phyloP scores from a whole-genome alignment of 2,888 invertebrate genomes.

The Dioctria rufipes region DNA sequence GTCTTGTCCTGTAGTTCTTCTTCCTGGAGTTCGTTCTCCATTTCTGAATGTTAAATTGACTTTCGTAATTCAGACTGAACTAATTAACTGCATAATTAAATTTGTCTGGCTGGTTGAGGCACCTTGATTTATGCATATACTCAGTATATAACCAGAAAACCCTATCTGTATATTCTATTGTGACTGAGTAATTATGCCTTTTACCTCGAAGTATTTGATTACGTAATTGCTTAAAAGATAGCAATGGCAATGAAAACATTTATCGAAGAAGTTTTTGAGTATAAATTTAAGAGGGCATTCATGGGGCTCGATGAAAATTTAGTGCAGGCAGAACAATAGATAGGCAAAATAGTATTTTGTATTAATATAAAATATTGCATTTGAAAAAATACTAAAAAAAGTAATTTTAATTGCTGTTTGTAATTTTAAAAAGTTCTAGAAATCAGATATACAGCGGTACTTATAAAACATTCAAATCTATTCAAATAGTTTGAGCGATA shows the following conservation, averaged over 20 bases:
- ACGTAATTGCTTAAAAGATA: conserved; percentile 5
- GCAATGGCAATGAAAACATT: background rate
- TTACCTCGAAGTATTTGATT: conserved; percentile 29
- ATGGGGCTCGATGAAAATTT: too few relatives aligned
- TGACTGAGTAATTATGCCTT: conserved; percentile 21
- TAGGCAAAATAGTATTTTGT: too few relatives aligned
- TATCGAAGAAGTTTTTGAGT: background rate
- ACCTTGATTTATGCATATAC: conserved; percentile 36
- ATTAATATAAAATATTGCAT: too few relatives aligned
- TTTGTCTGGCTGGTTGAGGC: conserved; percentile 30
- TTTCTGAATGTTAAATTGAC: conserved; percentile 37
- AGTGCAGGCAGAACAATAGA: too few relatives aligned
- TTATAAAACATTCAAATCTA: too few relatives aligned
- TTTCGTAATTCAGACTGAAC: conserved; percentile 40
- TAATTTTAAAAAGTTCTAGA: too few relatives aligned
- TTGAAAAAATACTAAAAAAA: too few relatives aligned
- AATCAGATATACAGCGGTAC: too few relatives aligned
- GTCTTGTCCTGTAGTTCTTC: background rate
- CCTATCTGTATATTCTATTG: too few relatives aligned
- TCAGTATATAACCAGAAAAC: background rate
- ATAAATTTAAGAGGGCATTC: too few relatives aligned
- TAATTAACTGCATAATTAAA: conserved; percentile 48
- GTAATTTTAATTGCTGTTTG: background rate
- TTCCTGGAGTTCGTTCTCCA: background rate
- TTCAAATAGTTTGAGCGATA: too few relatives aligned